Conservation (phyloP, 2,113 vertebrate species). For the Muntiacus muntjak region DNA sequence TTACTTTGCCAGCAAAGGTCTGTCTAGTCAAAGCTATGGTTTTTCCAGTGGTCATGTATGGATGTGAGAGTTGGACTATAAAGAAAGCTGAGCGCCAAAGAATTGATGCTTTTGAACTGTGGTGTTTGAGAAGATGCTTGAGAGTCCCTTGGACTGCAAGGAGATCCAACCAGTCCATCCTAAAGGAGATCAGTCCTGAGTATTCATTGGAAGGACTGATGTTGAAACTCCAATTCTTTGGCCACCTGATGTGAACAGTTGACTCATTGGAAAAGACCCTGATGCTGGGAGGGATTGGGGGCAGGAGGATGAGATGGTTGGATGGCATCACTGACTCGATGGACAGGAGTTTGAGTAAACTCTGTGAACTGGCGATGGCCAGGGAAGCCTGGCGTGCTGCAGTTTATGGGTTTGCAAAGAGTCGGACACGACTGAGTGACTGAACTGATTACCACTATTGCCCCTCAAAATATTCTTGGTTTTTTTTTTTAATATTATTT, state of each 20-base stretch:
- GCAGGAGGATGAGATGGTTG: not conserved
- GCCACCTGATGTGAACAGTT: not conserved
- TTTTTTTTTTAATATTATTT: too few species aligned
- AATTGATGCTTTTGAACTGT: not conserved
- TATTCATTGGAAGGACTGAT: not conserved
- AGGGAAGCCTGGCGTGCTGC: not conserved
- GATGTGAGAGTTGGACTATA: not conserved
- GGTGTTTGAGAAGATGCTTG: not conserved
- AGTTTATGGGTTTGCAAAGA: not conserved
- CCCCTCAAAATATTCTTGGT: not conserved
- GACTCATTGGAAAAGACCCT: not conserved
- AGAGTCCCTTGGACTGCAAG: not conserved
- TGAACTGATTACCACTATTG: not conserved
- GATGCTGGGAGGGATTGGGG: not conserved
- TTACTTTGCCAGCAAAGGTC: not conserved
- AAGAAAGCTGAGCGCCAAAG: not conserved
- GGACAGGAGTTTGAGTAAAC: not conserved
- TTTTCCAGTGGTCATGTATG: not conserved
- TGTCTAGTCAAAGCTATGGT: not conserved
- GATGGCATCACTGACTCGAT: not conserved
- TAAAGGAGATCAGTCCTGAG: not conserved
- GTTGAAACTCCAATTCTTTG: not conserved
- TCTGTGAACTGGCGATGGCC: accelerated
- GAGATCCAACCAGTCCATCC: not conserved
- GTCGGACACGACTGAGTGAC: not conserved